Evolutionary conservation across 2,797 vertebrate genomes (phyloP).

Genomic region (Phalloptychus januarius): DNA sequence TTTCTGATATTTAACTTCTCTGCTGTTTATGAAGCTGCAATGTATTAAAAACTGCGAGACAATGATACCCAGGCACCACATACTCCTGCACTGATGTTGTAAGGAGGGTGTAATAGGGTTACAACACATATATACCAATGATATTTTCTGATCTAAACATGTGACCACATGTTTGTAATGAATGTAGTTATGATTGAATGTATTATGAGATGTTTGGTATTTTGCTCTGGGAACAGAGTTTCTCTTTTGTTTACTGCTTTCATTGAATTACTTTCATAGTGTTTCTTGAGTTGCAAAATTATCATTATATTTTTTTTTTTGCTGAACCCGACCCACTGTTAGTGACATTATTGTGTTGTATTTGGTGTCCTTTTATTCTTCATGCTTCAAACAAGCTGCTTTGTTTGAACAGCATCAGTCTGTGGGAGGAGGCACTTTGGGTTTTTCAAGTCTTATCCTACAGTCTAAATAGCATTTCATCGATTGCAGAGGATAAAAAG

Average conservation of each 20-base stretch:
- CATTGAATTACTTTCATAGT: slow-evolving; percentile 10
- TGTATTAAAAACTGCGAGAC: slow-evolving; percentile 10
- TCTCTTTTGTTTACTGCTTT: slow-evolving; percentile 8
- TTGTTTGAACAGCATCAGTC: slow-evolving; percentile 2
- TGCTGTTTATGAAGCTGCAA: slow-evolving; percentile 9
- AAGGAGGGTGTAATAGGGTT: slow-evolving; percentile 1
- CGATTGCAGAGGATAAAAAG: slow-evolving; percentile 3
- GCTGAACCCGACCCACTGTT: slow-evolving; percentile 18
- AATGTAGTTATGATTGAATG: slow-evolving; percentile 57
- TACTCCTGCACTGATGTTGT: neutral
- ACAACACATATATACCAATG: neutral
- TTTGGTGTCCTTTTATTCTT: slow-evolving; percentile 24
- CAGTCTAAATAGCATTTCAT: slow-evolving; percentile 13
- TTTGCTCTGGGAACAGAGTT: neutral
- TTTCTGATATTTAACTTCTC: neutral
- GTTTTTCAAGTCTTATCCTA: slow-evolving; percentile 8
- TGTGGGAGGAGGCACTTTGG: slow-evolving; percentile 16
- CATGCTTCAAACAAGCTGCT: slow-evolving; percentile 32
- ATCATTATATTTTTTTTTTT: slow-evolving; percentile 1
- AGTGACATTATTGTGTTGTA: slow-evolving; percentile 16
- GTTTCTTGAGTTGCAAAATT: neutral
- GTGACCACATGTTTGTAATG: slow-evolving; percentile 29
- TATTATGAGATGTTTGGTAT: slow-evolving; percentile 26
- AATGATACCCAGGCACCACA: neutral
- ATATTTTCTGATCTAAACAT: slow-evolving; percentile 17